Conservation (phyloP, 2,797 vertebrate genomes). For the Oreochromis grahami region DNA sequence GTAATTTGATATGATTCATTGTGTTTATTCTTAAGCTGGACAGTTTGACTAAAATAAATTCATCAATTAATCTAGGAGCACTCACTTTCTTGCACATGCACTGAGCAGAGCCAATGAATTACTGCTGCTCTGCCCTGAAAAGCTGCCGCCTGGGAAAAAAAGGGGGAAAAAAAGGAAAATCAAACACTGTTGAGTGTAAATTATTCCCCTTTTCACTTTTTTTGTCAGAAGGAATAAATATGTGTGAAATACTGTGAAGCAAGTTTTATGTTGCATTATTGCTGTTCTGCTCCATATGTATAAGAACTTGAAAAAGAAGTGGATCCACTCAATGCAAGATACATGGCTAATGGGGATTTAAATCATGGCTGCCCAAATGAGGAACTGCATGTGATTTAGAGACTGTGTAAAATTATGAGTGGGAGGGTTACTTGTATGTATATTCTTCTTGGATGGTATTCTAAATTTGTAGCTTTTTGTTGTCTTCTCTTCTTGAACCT, state of each 20-base stretch:
- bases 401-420: neutral
- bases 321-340: neutral
- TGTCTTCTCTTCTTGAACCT: neutral
- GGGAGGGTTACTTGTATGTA: neutral
- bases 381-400: constrained; percentile 7
- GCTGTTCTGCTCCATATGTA: constrained; percentile 9
- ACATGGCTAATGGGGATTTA: constrained; percentile 1
- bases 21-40: constrained; percentile 25
- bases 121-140: constrained; percentile 12
- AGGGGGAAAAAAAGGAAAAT: neutral
- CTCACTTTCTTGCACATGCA: neutral
- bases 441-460: neutral
- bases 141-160: neutral
- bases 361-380: neutral
- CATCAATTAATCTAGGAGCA: constrained; percentile 16
- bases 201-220: constrained; percentile 4
- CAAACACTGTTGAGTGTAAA: neutral
- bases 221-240: constrained; percentile 25
- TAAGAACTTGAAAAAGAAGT: constrained; percentile 6
- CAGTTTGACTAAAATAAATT: constrained; percentile 32
- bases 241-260: constrained; percentile 7
- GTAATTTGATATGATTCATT: constrained; percentile 32
- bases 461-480: neutral
- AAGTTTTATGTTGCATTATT: constrained; percentile 24
- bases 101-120: constrained; percentile 15